phyloP scores from a whole-genome alignment of 2,113 vertebrate genomes.

The Indicator indicator region DNA sequence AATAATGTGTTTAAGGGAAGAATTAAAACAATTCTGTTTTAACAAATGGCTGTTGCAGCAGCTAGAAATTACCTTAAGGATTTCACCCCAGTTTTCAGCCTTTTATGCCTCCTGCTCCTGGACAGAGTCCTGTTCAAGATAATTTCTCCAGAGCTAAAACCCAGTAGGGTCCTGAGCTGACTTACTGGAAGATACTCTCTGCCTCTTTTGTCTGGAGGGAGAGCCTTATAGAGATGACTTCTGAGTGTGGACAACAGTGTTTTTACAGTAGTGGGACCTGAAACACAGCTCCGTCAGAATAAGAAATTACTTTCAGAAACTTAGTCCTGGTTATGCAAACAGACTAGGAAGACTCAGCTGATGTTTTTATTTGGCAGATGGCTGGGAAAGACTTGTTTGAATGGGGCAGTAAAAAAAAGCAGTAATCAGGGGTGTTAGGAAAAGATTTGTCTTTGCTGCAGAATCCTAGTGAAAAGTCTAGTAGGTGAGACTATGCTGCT shows the following conservation, averaged over 20 bases:
- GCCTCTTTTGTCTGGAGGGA: not conserved
- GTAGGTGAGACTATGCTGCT: not conserved
- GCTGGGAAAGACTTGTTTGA: not conserved
- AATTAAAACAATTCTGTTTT: not conserved
- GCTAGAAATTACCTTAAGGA: not conserved
- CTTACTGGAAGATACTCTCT: not conserved
- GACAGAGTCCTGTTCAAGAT: not conserved
- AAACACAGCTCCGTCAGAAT: conserved; percentile 5
- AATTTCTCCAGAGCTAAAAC: conserved; percentile 10
- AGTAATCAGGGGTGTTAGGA: not conserved
- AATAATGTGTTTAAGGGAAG: not conserved
- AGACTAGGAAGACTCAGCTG: not conserved
- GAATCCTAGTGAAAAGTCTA: not conserved
- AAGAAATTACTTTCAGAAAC: conserved; percentile 26
- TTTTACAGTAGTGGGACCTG: conserved; percentile 17
- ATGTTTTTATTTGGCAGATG: conserved; percentile 12
- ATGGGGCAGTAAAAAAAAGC: not conserved
- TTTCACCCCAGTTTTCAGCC: not conserved
- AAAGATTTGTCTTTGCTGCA: not conserved
- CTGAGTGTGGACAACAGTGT: not conserved
- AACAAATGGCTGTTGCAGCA: not conserved
- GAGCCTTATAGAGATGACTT: not conserved
- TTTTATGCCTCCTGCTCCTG: not conserved
- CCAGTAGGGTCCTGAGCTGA: not conserved
- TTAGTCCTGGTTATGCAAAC: not conserved